Base-by-base conservation (phyloP, 2,113 vertebrate species). In the Pitta sordida region DNA sequence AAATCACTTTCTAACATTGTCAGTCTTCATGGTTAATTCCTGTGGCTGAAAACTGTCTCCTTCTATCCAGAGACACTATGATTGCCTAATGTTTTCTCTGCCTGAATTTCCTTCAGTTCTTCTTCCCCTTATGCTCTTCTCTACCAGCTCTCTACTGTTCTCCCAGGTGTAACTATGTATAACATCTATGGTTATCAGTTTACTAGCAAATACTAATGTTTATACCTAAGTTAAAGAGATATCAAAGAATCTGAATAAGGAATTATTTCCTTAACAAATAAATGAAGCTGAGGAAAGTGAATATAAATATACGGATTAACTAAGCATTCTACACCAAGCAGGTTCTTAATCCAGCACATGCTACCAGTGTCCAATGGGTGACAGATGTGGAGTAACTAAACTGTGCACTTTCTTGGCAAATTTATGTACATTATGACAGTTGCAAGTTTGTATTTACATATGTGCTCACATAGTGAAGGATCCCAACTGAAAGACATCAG, bases 211-310 rank as follows among this genome's bases (percentile, higher is more conserved):
- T 44, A 29, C 5, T 55, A 23, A 64, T 26, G 17, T 51, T 82
- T 67, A 67, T 39, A 44, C 15, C 3, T 22, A 69, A 51, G n/a
- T 43, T 69, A 46, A 60, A 86, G 70, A 83, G 7, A 15, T 48
- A 85, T 56, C 56, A 74, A 71, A 69, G 24, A 43, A 43, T 81
- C 17, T 68, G 39, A 51, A 7, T 17, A 49, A 63, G 26, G 67
- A 49, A 90, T 91, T 86, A 91, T 95, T 90, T 90, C 36, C 52
- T 91, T 55, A 69, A 73, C 16, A 68, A 69, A 43, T 44, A 80
- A 34, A 76, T 49, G 19, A 92, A 44, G 22, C 39, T 67, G 44
- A 46, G 23, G 27, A 67, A 77, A 62, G n/a, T 59, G 36, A 63
- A 89, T 44, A 37, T 44, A 41, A 90, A 63, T n/a, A 37, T 62